These are phyloP conservation scores for Acrocephalus arundinaceus DNA, from an alignment of 2,113 vertebrate species.

Conservation along the genomic window DNA sequence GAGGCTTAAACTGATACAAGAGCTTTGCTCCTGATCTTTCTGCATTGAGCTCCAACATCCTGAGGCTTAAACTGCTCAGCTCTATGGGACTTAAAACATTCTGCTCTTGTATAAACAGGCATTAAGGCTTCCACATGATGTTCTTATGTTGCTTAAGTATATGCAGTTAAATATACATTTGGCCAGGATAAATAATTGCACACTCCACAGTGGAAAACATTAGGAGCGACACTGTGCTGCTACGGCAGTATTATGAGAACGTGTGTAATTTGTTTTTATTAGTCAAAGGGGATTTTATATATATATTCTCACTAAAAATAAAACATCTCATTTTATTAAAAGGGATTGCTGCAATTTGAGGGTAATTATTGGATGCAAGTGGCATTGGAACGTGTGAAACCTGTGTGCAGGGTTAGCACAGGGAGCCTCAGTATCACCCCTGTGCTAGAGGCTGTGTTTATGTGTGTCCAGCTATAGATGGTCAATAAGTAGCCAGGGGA, in stretches of 20 bases:
- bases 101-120: not conserved
- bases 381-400: not conserved
- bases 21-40: not conserved
- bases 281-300: not conserved
- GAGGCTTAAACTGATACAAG: not conserved
- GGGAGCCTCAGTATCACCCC: not conserved
- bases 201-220: not conserved
- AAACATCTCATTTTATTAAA: not conserved
- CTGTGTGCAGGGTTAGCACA: not conserved
- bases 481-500: conserved; percentile 66
- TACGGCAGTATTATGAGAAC: not conserved
- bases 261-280: not conserved
- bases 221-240: not conserved
- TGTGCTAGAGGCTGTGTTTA: not conserved
- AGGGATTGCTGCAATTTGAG: not conserved
- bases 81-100: not conserved
- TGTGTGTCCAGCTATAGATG: not conserved
- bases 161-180: conserved; percentile 1
- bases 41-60: not conserved
- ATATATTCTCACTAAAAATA: not conserved
- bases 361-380: not conserved
- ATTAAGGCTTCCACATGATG: not conserved
- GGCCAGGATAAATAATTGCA: not conserved
- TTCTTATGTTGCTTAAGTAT: not conserved
- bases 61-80: not conserved